Conservation (phyloP, 2,888 invertebrate species). For the Salpingus planirostris region DNA sequence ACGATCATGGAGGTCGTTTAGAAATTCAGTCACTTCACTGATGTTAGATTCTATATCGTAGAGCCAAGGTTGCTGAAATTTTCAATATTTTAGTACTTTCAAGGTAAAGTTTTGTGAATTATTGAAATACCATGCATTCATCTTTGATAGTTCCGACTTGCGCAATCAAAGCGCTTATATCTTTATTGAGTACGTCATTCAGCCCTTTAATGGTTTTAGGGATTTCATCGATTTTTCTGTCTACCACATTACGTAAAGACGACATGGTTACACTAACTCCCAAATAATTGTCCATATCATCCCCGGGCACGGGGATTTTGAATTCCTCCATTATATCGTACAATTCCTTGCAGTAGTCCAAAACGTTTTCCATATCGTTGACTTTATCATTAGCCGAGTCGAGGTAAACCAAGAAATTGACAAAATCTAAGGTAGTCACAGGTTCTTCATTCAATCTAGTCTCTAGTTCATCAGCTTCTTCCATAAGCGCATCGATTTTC, state of each 20-base stretch:
- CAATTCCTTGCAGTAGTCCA: constrained; percentile 74
- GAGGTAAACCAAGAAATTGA: constrained; percentile 60
- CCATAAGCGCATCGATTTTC: constrained; percentile 46
- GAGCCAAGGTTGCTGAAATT: constrained; percentile 61
- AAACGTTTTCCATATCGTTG: constrained; percentile 58
- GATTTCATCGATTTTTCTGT: constrained; percentile 59
- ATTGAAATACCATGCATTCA: constrained; percentile 61
- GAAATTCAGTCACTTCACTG: constrained; percentile 52
- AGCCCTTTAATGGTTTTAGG: constrained; percentile 61
- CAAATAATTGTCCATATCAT: constrained; percentile 58
- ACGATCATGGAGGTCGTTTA: constrained; percentile 55
- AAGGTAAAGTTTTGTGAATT: constrained; percentile 2
- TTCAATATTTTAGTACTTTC: background rate
- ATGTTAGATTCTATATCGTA: constrained; percentile 64
- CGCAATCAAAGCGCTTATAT: constrained; percentile 63
- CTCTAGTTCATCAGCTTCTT: constrained; percentile 55
- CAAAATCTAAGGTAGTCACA: constrained; percentile 60
- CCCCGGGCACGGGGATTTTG: constrained; percentile 60
- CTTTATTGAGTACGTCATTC: constrained; percentile 65
- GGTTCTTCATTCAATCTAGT: constrained; percentile 57
- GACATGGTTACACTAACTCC: constrained; percentile 55
- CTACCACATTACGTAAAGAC: constrained; percentile 58
- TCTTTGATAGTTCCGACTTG: constrained; percentile 66
- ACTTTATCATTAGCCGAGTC: constrained; percentile 59
- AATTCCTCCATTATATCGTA: constrained; percentile 79